Evolutionary conservation across 2,797 vertebrate genomes (phyloP), one percentile per base, ranked within the genome.

Genomic region (Thamnophis elegans): DNA sequence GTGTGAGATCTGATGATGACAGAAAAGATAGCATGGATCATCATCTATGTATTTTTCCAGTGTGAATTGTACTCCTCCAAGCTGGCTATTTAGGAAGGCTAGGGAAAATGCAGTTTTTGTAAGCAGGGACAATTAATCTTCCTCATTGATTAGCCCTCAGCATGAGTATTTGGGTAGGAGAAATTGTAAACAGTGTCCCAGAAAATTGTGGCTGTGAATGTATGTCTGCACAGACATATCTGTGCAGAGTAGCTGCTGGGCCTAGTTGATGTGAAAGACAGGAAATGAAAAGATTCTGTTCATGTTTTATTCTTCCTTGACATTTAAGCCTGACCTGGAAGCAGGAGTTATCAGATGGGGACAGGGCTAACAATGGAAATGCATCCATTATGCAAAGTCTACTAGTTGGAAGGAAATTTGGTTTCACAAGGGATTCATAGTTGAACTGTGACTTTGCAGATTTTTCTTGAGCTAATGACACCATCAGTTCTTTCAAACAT

Each of bases 381-480:
- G 47, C 18, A 47, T 56, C 59, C 51, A 54, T 9, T 55, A 22
- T 55, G 56, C 32, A 51, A 88, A 60, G 22, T 82, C 32, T 16
- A 20, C 56, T 91, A 0, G 0, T 93, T 94, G 94, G 93, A 88
- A 25, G 9, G 73, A 86, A 87, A 12, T 0, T 12, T 92, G 90
- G 91, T 95, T 90, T 94, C 92, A 85, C 16, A 62, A 93, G 93
- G 86, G 90, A 92, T 93, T 94, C 73, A 90, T 10, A 0, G 85
- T 95, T 86, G 96, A 94, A 94, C 89, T 94, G 68, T 89, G 95
- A 96, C 95, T 96, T 93, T 96, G 95, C 94, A 94, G 94, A 96
- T 95, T 92, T 93, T 95, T 94, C 93, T 92, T 94, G 93, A 95
- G 93, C 95, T 95, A 94, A 93, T 60, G 95, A 89, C 91, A 93